Base-by-base conservation (phyloP, 2,888 invertebrate genomes). In the Pachydiplax longipennis region DNA sequence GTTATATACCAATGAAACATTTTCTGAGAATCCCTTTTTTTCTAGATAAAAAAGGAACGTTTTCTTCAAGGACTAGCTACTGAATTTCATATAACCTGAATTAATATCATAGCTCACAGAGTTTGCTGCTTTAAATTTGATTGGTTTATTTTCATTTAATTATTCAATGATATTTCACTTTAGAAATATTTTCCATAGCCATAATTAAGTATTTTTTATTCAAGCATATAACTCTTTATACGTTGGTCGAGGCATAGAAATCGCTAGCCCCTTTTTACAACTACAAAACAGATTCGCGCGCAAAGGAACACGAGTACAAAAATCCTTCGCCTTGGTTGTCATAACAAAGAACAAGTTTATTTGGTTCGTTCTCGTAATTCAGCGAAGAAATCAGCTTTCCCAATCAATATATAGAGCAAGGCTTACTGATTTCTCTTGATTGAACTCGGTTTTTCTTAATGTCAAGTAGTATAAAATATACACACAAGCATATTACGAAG, bases 301-400 rank as follows among this genome's bases (percentile, higher is more conserved):
- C 25, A 31, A 13, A 73, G 73, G 31, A 73, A 73, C 73, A 73
- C 31, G 25, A 31, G 73, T 73, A 73, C 31, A 73, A 73, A 73
- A 73, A 53, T 53, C 73, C 73, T 12, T 73, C 31, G 73, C 12
- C 31, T 65, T 25, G 22, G 37, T 65, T 37, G 37, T 87, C 22
- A 61, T 87, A 87, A 87, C 87, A 87, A 87, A 87, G 87, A 61
- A 40, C 61, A 35, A 53, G 61, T 87, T 87, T 61, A 61, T 87
- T 87, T 87, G 37, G 37, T 37, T 87, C 87, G n/a, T 81, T 44
- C 61, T 37, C 61, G 61, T 61, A 65, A 58, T 87, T 35, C 18
- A 18, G n/a, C 37, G 65, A 35, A 65, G 37, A 61, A 65, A 87
- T 61, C 22, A 6, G n/a, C 58, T 13, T 35, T 58, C 22, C 12